Percentiles rank a stretch among this genome's conserved stretches.
Evolutionary conservation across 2,113 vertebrate genomes (phyloP).

Genomic region (Proterorhinus semilunaris): DNA sequence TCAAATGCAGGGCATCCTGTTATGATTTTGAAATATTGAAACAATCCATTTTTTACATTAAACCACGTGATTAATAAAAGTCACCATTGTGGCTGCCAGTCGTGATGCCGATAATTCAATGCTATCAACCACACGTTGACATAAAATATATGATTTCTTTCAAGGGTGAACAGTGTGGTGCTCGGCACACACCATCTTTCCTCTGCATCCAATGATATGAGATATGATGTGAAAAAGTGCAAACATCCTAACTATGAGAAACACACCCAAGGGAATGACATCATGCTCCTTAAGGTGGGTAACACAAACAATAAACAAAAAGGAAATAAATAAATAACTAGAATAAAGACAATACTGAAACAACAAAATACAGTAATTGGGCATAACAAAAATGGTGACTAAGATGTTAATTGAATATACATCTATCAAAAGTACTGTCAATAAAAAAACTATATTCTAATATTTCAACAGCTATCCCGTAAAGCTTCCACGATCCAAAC

Average conservation of each 20-base stretch:
- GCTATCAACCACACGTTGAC: not conserved
- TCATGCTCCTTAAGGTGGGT: constrained; percentile 68
- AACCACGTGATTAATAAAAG: no score
- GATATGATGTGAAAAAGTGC: constrained; percentile 12
- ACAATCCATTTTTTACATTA: no score
- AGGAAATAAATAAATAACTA: not conserved
- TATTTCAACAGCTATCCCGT: constrained; percentile 41
- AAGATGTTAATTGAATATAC: no score
- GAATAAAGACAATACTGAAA: not conserved
- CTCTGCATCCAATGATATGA: not conserved
- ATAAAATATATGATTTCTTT: not conserved
- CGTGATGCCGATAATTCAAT: no score
- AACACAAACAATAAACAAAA: not conserved
- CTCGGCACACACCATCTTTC: constrained; percentile 48
- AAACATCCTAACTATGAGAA: constrained; percentile 19
- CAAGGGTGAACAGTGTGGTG: constrained; percentile 34
- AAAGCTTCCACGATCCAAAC: constrained; percentile 32
- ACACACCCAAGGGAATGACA: constrained; percentile 8
- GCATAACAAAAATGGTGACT: not conserved
- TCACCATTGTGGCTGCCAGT: no score
- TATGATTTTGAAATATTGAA: no score
- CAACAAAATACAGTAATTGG: not conserved
- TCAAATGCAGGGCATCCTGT: no score
- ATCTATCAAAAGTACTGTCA: no score
- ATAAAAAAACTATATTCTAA: not conserved